Evolutionary conservation across 1,140 invertebrate genomes (phyloP).

Genomic region (Leucophenga varia): DNA sequence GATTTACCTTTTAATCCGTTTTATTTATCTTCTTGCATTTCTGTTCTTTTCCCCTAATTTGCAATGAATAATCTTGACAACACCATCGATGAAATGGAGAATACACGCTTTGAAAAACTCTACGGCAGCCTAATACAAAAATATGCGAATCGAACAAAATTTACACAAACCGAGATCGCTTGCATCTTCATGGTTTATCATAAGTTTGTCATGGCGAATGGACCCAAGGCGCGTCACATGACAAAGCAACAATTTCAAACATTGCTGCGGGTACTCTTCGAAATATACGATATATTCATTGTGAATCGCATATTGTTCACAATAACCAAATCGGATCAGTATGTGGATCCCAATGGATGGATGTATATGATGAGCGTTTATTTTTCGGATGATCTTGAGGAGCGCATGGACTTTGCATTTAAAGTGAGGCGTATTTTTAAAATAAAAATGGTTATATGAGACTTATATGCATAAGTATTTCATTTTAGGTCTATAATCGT

Average conservation of each 20-base stretch:
- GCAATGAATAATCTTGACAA: constrained; percentile 25
- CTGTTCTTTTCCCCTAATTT: too few relatives aligned
- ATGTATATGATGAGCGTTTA: constrained; percentile 17
- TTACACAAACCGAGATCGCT: constrained; percentile 11
- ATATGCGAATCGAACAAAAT: too few relatives aligned
- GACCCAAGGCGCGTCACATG: constrained; percentile 15
- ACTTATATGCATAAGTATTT: too few relatives aligned
- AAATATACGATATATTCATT: constrained; percentile 14
- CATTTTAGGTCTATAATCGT: constrained; percentile 29
- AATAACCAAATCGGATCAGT: constrained; percentile 14
- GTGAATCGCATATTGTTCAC: constrained; percentile 20
- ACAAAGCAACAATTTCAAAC: constrained; percentile 19
- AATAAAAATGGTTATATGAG: too few relatives aligned
- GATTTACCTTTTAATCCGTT: too few relatives aligned
- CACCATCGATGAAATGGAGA: constrained; percentile 22
- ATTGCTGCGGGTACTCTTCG: constrained; percentile 21
- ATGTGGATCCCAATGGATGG: constrained; percentile 17
- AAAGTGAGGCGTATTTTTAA: too few relatives aligned
- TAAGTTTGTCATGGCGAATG: constrained; percentile 24
- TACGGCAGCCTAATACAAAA: constrained; percentile 21
- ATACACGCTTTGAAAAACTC: constrained; percentile 17
- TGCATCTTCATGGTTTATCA: constrained; percentile 26
- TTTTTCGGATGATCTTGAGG: constrained; percentile 15
- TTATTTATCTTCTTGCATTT: too few relatives aligned
- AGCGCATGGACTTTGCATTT: constrained; percentile 25